A percentile compares a stretch with the other conserved stretches of the same genome.
These are phyloP conservation scores for Neomonachus schauinslandi DNA, from an alignment of 2,113 vertebrate species.

Conservation along the genomic window DNA sequence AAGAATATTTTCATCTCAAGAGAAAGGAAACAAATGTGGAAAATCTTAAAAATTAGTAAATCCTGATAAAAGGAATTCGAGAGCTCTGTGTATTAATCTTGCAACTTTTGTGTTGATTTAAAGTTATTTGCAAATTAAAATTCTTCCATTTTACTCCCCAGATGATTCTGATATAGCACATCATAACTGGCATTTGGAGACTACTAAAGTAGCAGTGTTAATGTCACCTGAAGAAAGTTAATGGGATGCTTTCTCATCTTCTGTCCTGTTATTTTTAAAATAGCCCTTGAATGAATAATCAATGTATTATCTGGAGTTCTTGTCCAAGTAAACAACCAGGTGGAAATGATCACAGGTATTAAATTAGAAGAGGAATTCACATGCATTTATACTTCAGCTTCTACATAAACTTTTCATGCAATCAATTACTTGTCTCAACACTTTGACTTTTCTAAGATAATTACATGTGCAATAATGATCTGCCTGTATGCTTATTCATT, in stretches of 20 bases:
- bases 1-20: neutral
- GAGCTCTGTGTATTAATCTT: neutral
- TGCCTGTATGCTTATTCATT: constrained; percentile 4
- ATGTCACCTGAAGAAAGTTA: neutral
- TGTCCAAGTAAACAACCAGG: neutral
- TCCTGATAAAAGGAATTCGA: neutral
- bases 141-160: neutral
- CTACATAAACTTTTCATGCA: constrained; percentile 3
- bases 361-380: constrained; percentile 13
- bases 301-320: neutral
- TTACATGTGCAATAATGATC: neutral
- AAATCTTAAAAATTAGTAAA: constrained; percentile 37
- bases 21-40: neutral
- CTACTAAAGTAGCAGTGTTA: neutral
- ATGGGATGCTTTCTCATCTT: neutral
- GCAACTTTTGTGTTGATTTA: neutral
- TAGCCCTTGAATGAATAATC: neutral
- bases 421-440: constrained; percentile 18
- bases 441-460: constrained; percentile 42
- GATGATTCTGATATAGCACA: neutral
- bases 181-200: neutral
- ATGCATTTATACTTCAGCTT: neutral
- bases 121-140: neutral
- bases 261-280: constrained; percentile 1
- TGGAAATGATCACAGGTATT: neutral